A percentile compares a stretch with the other conserved stretches of the same genome.
These are phyloP conservation scores for Gymnocypris eckloni DNA, from an alignment of 2,797 vertebrate genomes.

Conservation along the genomic window DNA sequence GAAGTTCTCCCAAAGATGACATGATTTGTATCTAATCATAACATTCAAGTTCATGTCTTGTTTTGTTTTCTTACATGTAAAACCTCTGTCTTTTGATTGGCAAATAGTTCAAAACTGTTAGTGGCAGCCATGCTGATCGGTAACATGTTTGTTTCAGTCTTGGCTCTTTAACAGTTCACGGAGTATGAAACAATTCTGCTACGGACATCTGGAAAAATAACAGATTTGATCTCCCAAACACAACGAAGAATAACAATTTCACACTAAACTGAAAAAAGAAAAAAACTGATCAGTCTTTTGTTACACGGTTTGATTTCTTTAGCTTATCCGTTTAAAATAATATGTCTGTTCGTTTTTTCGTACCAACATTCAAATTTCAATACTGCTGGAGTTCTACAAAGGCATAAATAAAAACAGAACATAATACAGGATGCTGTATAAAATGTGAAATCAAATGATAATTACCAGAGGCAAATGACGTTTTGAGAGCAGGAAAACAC, in stretches of 20 bases:
- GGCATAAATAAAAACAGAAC: conserved; percentile 78
- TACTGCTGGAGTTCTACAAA: conserved; percentile 82
- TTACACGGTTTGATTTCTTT: conserved; percentile 70
- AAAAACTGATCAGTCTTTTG: conserved; percentile 60
- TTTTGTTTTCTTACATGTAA: conserved; percentile 5
- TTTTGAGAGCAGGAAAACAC: conserved; percentile 76
- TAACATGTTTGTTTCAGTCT: conserved; percentile 16
- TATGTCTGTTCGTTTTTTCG: conserved; percentile 68
- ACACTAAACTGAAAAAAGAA: conserved; percentile 67
- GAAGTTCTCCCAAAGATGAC: conserved; percentile 33
- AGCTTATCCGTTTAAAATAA: conserved; percentile 78
- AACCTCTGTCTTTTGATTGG: conserved; percentile 31
- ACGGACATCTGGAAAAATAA: conserved; percentile 63
- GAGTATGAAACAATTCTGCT: conserved; percentile 56
- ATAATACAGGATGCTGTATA: conserved; percentile 79
- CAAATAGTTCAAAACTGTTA: conserved; percentile 30
- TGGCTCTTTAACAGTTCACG: conserved; percentile 42
- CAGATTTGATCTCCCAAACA: conserved; percentile 71
- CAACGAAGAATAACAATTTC: conserved; percentile 69
- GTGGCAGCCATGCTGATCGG: conserved; percentile 16
- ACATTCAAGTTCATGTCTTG: conserved; percentile 27
- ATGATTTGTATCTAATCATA: conserved; percentile 21
- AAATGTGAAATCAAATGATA: conserved; percentile 78
- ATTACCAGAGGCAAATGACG: conserved; percentile 71
- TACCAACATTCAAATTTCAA: conserved; percentile 83